Evolutionary conservation across 2,797 vertebrate genomes (phyloP).

Genomic region (Gobio occitaniae): DNA sequence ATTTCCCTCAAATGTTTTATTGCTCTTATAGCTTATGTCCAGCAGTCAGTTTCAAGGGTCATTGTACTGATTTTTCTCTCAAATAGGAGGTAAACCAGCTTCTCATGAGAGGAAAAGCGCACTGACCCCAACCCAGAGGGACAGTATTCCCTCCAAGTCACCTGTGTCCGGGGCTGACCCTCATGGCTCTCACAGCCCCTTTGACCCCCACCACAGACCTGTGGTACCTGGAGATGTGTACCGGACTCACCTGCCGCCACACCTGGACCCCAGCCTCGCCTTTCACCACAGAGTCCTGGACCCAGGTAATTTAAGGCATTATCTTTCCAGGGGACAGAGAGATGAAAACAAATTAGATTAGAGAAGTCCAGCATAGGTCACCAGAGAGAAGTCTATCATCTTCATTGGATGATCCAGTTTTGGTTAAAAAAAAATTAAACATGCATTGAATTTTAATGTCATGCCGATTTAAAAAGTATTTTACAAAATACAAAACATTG

Average conservation of each 20-base stretch:
- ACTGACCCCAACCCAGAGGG: conserved; percentile 93
- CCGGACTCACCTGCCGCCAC: conserved; percentile 87
- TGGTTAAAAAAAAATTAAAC: background rate
- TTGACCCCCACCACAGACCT: conserved; percentile 91
- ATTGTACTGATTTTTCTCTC: background rate
- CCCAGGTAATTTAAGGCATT: conserved; percentile 79
- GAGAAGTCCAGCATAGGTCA: background rate
- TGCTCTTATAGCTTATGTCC: background rate
- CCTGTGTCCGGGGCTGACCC: conserved; percentile 90
- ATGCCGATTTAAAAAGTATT: background rate
- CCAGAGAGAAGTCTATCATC: background rate
- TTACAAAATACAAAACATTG: background rate
- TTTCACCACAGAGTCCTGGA: conserved; percentile 91
- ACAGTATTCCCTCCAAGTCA: conserved; percentile 91
- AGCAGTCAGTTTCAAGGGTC: background rate
- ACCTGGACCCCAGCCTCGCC: conserved; percentile 88
- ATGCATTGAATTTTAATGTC: background rate
- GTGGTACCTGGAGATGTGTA: conserved; percentile 87
- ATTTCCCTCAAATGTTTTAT: background rate
- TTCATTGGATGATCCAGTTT: background rate
- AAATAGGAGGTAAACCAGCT: conserved; percentile 84
- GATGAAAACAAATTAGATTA: background rate
- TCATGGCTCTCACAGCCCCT: conserved; percentile 89
- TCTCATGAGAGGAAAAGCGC: conserved; percentile 92
- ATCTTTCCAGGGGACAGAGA: background rate